These are phyloP conservation scores for Apodemus speciosus DNA, from an alignment of 2,113 vertebrate genomes.

Conservation along the genomic window DNA sequence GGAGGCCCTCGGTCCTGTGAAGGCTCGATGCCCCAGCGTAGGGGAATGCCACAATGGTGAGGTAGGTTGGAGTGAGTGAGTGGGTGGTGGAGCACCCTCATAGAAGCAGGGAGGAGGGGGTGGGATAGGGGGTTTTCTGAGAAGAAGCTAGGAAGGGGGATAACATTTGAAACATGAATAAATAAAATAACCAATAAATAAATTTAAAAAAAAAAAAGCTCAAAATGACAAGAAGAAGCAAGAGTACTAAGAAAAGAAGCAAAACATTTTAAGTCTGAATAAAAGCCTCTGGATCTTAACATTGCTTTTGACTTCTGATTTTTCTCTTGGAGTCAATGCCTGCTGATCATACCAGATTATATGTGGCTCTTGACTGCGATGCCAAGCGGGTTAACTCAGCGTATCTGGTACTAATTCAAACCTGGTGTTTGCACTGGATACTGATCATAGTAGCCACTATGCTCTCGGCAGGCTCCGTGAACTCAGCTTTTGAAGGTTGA, in stretches of 20 bases:
- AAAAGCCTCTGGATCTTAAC: not conserved
- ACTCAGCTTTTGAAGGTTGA: slow-evolving; percentile 46
- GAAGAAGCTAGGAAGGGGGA: too few relatives aligned
- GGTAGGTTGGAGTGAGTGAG: too few relatives aligned
- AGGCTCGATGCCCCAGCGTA: too few relatives aligned
- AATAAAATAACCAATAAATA: too few relatives aligned
- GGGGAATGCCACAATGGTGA: too few relatives aligned
- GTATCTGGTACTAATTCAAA: not conserved
- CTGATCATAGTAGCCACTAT: slow-evolving; percentile 10
- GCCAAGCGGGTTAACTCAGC: not conserved
- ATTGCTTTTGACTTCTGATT: not conserved
- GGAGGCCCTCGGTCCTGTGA: too few relatives aligned
- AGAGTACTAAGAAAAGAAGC: fast-evolving
- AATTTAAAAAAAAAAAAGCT: too few relatives aligned
- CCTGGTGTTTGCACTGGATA: slow-evolving; percentile 39
- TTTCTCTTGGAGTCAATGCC: not conserved
- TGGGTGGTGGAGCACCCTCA: too few relatives aligned
- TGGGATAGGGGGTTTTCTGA: too few relatives aligned
- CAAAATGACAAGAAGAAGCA: not conserved
- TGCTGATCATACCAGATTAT: not conserved
- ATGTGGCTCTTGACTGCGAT: not conserved
- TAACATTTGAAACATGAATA: too few relatives aligned
- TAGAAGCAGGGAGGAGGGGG: too few relatives aligned
- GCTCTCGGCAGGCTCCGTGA: slow-evolving; percentile 24
- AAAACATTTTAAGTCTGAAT: not conserved